Percentiles rank a stretch among this genome's conserved stretches.
Conservation (phyloP, 1,140 invertebrate genomes). For the Drosophila elegans region DNA sequence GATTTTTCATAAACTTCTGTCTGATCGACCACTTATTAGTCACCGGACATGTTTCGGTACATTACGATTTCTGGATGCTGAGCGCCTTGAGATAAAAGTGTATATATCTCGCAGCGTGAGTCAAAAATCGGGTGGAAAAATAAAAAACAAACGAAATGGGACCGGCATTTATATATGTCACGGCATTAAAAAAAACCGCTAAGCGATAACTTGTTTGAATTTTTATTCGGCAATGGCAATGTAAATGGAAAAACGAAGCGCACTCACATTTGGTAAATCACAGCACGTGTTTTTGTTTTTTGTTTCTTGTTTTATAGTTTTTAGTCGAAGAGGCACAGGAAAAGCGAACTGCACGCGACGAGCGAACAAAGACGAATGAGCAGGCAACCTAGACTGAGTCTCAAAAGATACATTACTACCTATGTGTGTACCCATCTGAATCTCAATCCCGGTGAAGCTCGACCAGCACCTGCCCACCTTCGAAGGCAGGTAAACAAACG, state of each 20-base stretch:
- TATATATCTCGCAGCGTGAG: constrained; percentile 41
- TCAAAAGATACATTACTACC: background rate
- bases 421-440: constrained; percentile 1
- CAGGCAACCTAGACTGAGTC: constrained; percentile 2
- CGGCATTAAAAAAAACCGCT: constrained; percentile 29
- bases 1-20: constrained; percentile 46
- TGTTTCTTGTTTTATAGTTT: background rate
- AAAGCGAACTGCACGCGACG: constrained; percentile 55
- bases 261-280: constrained; percentile 48
- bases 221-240: constrained; percentile 24
- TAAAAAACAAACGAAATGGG: constrained; percentile 15
- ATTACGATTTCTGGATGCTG: constrained; percentile 25
- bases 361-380: constrained; percentile 58
- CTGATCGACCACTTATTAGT: constrained; percentile 48
- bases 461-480: constrained; percentile 26
- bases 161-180: constrained; percentile 36
- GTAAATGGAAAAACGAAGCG: constrained; percentile 1
- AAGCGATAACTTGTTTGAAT: constrained; percentile 35
- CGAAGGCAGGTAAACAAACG: constrained; percentile 54
- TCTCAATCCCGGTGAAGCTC: constrained; percentile 23
- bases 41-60: constrained; percentile 47
- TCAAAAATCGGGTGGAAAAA: constrained; percentile 27
- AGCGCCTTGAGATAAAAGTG: constrained; percentile 5
- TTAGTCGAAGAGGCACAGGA: constrained; percentile 19
- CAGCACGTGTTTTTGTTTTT: constrained; percentile 25